Evolutionary conservation across 2,797 vertebrate species (phyloP), one percentile per base, ranked within the genome.

Genomic region (Danio albolineatus): DNA sequence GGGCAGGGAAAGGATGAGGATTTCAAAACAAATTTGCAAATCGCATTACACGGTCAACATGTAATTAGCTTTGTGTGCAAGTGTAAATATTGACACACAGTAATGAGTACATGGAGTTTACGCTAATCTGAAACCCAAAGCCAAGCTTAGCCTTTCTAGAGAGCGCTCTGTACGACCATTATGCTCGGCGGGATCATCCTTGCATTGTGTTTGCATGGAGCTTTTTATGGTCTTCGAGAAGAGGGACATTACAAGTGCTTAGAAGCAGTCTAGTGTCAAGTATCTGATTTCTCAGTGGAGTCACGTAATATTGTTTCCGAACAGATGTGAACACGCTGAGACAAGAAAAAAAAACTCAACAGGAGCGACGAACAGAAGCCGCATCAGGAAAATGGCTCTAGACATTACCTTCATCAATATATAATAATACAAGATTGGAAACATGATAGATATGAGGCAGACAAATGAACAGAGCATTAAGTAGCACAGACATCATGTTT

Each of bases 21-120:
- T 78, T 80, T 74, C 76, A 81, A 74, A 82, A 82, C 76, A 78
- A 61, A 86, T 82, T 84, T 72, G 60, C 61, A 84, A 84, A 83
- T 86, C 71, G 70, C 39, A 73, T 84, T 79, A 75, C 78, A 71
- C 73, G 75, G 80, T 53, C 59, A 84, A 82, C 61, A 73, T 83
- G 83, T 78, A 84, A 86, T 84, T 86, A 86, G 83, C 83, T 81
- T 73, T 78, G 81, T 49, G 79, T 56, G 73, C 72, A 43, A 77
- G 84, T 67, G 74, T 85, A 82, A 86, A 87, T 86, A 84, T 83
- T 86, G 83, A 83, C 77, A 70, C 76, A 66, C 60, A 54, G 76
- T 86, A 86, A 86, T 87, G 78, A 84, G 82, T 78, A 70, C 79
- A 82, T 76, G 72, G 64, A 78, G 74, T 84, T 71, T 67, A 78